A percentile compares a stretch with the other conserved stretches of the same genome.
Evolutionary conservation across 1,140 invertebrate species (phyloP).

Genomic region (Neodiprion pinetum): DNA sequence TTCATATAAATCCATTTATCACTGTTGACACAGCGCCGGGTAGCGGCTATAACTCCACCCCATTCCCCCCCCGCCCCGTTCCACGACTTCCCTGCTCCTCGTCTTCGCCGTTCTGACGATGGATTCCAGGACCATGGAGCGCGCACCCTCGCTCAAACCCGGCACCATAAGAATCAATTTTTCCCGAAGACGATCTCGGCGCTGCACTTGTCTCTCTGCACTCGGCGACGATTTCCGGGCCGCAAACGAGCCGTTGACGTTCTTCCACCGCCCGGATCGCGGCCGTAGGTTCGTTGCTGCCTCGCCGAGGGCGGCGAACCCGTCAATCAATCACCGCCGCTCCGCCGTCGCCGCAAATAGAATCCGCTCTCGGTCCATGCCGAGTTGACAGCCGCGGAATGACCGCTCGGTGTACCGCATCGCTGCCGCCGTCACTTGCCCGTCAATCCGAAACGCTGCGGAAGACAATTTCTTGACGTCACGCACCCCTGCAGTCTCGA

Average conservation of each 20-base stretch:
- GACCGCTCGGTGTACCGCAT: background rate
- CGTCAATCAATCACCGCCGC: background rate
- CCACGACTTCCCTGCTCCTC: background rate
- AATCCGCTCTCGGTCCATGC: background rate
- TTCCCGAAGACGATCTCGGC: background rate
- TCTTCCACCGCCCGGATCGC: background rate
- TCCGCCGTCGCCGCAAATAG: background rate
- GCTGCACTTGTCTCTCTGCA: background rate
- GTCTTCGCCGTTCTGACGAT: background rate
- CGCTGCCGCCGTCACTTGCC: background rate
- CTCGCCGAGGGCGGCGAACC: background rate
- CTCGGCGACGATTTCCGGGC: background rate
- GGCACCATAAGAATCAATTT: background rate
- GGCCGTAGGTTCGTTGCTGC: too few species aligned
- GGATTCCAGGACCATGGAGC: conserved; percentile 2
- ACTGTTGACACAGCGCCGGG: conserved; percentile 34
- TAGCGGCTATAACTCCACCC: conserved; percentile 16
- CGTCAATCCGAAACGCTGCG: background rate
- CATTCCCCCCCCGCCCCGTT: background rate
- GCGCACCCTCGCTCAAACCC: background rate
- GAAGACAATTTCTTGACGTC: background rate
- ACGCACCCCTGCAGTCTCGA: too few species aligned
- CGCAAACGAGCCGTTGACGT: conserved; percentile 11
- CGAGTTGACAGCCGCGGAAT: background rate
- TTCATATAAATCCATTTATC: conserved; percentile 52